Evolutionary conservation across 2,888 invertebrate genomes (phyloP).

Genomic region (Lepidochrysops patricia): DNA sequence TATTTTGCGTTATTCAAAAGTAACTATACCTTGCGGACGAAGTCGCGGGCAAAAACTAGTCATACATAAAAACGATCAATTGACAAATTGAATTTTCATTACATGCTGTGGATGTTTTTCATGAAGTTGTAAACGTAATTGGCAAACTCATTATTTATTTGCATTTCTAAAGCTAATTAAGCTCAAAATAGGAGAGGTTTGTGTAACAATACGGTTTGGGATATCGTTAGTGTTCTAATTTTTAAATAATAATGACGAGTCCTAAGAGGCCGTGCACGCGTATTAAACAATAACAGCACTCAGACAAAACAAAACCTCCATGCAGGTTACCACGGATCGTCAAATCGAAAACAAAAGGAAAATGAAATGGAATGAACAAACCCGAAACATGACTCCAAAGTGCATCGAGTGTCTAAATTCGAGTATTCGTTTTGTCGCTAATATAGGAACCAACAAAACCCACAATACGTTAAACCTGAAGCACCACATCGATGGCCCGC

Average conservation of each 20-base stretch:
- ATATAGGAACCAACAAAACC: slow-evolving; percentile 30
- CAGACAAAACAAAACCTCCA: slow-evolving; percentile 36
- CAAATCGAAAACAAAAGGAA: slow-evolving; percentile 35
- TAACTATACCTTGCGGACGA: no score
- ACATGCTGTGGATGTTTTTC: neutral
- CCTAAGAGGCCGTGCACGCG: slow-evolving; percentile 27
- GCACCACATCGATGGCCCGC: slow-evolving; percentile 21
- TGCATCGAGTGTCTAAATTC: slow-evolving; percentile 37
- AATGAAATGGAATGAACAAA: slow-evolving; percentile 34
- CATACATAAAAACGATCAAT: neutral
- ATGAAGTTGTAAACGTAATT: neutral
- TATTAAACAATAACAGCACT: slow-evolving; percentile 33
- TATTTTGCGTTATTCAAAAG: no score
- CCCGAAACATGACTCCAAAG: slow-evolving; percentile 38
- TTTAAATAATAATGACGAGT: slow-evolving; percentile 28
- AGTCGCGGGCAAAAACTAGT: no score
- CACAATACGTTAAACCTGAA: slow-evolving; percentile 26
- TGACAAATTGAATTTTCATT: neutral
- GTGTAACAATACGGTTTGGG: slow-evolving; percentile 10
- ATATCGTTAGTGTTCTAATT: slow-evolving; percentile 21
- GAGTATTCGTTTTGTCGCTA: slow-evolving; percentile 33
- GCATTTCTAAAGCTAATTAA: neutral
- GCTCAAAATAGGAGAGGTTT: neutral
- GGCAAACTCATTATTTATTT: slow-evolving; percentile 1
- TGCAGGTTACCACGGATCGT: slow-evolving; percentile 28